phyloP scores from a whole-genome alignment of 2,113 vertebrate genomes.

The Micromys minutus region DNA sequence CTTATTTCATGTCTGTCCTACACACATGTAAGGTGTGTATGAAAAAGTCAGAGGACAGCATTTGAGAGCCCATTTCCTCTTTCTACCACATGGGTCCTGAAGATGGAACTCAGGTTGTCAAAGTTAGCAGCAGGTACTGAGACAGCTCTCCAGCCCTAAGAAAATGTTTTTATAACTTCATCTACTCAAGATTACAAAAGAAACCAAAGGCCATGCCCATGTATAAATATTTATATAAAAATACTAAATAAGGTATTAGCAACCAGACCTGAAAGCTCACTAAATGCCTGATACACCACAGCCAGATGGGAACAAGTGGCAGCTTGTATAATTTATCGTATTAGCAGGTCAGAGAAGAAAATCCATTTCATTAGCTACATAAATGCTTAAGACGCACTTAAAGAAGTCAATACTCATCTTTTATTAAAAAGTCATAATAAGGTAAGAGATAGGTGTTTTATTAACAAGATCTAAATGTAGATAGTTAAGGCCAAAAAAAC shows the following conservation, averaged over 20 bases:
- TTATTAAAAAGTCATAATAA: conserved; percentile 69
- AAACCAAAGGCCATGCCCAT: background rate
- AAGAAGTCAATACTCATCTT: conserved; percentile 64
- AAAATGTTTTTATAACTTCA: background rate
- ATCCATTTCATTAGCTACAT: conserved; percentile 60
- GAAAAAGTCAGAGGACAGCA: background rate
- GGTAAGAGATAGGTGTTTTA: conserved; percentile 31
- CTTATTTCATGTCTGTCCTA: background rate
- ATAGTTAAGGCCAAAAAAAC: conserved; percentile 20
- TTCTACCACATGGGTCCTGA: background rate
- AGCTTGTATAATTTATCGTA: conserved; percentile 13
- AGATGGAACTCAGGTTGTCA: background rate
- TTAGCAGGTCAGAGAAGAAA: conserved; percentile 47
- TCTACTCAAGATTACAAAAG: conserved; percentile 37
- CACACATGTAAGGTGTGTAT: background rate
- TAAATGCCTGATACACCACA: conserved; percentile 3
- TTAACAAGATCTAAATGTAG: conserved; percentile 45
- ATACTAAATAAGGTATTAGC: conserved; percentile 62
- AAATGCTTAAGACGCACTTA: conserved; percentile 65
- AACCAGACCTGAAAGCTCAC: conserved; percentile 37
- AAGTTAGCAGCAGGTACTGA: background rate
- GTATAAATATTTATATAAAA: conserved; percentile 52
- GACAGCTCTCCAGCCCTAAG: background rate
- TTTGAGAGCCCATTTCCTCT: background rate
- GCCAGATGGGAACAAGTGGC: background rate